Evolutionary conservation across 2,797 vertebrate genomes (phyloP), one percentile per base, ranked within the genome.

Genomic region (Acipenser oxyrinchus): DNA sequence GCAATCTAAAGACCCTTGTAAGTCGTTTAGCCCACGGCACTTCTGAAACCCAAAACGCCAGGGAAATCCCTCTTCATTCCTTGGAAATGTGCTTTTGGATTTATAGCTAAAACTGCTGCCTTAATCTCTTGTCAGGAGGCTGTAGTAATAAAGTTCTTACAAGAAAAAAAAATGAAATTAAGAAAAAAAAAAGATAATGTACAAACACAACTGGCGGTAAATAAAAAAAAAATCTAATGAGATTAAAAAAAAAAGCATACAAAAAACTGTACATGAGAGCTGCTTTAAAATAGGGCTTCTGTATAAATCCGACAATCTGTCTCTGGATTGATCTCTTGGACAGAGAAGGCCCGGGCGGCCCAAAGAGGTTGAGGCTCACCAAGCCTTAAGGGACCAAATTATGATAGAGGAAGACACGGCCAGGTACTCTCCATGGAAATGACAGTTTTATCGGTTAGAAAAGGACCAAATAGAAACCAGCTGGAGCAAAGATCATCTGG

Each of bases 1-100:
- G 15, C 59, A 51, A 48, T 60, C 66, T 12, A 7, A 60, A 11
- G 49, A 50, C 55, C 5, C 8, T 49, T 37, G 57, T 66, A 51
- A 53, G 59, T 62, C 59, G 12, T 62, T 62, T 51, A 62, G 49
- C 66, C 23, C 23, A n/a, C 59, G 6, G 59, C 50, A 51, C 59
- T 52, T 52, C 51, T 49, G 12, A 18, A n/a, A 8, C 55, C 55
- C 55, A 51, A 51, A 60, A 52, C 50, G 15, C 13, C 48, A 52
- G 65, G 52, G 49, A 60, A 60, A 49, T 23, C 57, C 57, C 66
- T 18, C 57, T 48, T 60, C 8, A 12, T 58, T 11, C 6, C 2
- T 49, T 60, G 10, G 12, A 50, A 50, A n/a, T 1, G 10, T 12
- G 58, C 57, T 49, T 6, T 7, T 48, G 6, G 48, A 49, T 58